Evolutionary conservation across 2,888 invertebrate species (phyloP), one percentile per base, ranked within the genome.

Genomic region (Pristionchus exspectatus): DNA sequence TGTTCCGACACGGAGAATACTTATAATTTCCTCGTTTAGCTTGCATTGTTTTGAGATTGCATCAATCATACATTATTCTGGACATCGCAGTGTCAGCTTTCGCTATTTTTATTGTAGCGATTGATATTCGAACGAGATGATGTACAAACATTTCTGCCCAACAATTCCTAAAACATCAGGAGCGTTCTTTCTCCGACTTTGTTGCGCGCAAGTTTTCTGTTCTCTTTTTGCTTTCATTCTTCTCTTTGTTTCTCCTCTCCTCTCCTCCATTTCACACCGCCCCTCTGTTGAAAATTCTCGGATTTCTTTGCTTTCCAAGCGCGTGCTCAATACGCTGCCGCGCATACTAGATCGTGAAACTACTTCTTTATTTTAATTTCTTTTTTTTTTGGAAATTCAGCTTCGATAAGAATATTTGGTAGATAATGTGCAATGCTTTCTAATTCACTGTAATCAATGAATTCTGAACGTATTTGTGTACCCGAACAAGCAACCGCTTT

Each of bases 121-220:
- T 59, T 18, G 14, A 21, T 2, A 21, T 59, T 21, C 59, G 21
- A 59, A 18, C 2, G 2, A 21, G 21, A 59, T 18, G 21, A 18
- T 18, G 59, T 14, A 4, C 2, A 59, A 59, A 59, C 59, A 21
- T 59, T 59, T 24, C 5, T 24, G 14, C 9, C 16, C 4, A 24
- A 24, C 16, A 59, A 27, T 27, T 5, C 27, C 24, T 27, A 12
- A 3, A 69, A 69, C 30, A 33, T 69, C 30, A 30, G 18, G 14
- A 30, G 30, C 27, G 69, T 14, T 24, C 27, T 4, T 69, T 12
- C 30, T 27, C 30, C 33, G 14, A 30, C 30, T 66, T 24, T 5
- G 14, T 18, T 74, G 38, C 38, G 38, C 69, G n/a, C 74, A 44
- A 24, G 44, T 77, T 77, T 74, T 77, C 38, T 77, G 74, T 77